Conservation (phyloP, 2,113 vertebrate genomes). For the Indicator maculatus region DNA sequence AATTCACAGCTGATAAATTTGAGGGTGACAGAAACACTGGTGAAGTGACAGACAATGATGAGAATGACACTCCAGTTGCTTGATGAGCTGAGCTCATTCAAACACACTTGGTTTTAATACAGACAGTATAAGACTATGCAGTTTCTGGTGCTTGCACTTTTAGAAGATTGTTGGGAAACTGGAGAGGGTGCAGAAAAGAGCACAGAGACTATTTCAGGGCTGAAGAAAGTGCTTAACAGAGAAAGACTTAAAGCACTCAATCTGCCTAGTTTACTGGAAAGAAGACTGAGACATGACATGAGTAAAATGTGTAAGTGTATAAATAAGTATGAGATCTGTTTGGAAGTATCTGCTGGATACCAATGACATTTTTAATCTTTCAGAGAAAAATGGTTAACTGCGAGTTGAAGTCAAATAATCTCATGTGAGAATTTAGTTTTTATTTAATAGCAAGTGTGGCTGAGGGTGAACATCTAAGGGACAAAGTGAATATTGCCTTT, state of each 20-base stretch:
- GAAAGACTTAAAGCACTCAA: conserved; percentile 36
- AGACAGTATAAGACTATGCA: neutral
- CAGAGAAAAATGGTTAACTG: neutral
- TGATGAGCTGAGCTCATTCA: conserved; percentile 61
- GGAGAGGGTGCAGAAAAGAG: conserved; percentile 30
- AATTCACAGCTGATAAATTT: conserved; percentile 62
- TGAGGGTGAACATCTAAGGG: neutral
- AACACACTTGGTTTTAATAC: conserved; percentile 55
- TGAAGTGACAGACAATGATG: conserved; percentile 49
- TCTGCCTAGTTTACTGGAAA: conserved; percentile 35
- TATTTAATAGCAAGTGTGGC: neutral
- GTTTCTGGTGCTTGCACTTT: conserved; percentile 11
- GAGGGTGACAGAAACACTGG: conserved; percentile 25
- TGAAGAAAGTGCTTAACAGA: conserved; percentile 43
- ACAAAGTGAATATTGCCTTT: neutral
- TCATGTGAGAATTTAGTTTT: neutral
- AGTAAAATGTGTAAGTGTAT: neutral
- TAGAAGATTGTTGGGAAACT: conserved; percentile 3
- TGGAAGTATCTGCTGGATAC: conserved; percentile 23
- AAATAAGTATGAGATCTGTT: neutral
- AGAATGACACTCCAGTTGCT: conserved; percentile 22
- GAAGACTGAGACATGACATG: conserved; percentile 29
- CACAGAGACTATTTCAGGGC: conserved; percentile 21
- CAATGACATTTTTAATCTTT: neutral
- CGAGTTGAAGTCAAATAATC: neutral